These are phyloP conservation scores for Galago senegalensis DNA, from an alignment of 2,797 vertebrate genomes.

Conservation along the genomic window DNA sequence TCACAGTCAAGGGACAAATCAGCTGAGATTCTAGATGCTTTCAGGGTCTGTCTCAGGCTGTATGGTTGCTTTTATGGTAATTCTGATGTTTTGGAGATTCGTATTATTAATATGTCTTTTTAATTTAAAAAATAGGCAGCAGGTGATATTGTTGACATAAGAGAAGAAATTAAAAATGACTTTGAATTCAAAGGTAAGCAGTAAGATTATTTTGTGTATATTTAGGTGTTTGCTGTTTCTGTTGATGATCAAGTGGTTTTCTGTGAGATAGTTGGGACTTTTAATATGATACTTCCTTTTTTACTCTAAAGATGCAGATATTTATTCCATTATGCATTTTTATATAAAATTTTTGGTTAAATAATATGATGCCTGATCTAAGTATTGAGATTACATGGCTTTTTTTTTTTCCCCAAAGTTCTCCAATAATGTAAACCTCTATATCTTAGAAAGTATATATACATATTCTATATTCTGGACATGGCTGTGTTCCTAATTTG, in stretches of 20 bases:
- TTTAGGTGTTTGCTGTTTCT: conserved; percentile 5
- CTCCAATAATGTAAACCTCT: not conserved
- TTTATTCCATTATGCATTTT: not conserved
- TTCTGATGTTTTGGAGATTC: conserved; percentile 22
- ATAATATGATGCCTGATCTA: not conserved
- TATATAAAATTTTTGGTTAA: not conserved
- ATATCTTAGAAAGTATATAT: not conserved
- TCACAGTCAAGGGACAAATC: not conserved
- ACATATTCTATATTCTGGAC: not conserved
- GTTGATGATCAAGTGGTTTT: conserved; percentile 58
- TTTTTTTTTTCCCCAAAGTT: not conserved
- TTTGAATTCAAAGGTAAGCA: conserved; percentile 93
- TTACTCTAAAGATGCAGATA: not conserved
- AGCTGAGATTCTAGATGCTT: not conserved
- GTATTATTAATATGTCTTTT: conserved; percentile 68
- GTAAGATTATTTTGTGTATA: conserved; percentile 42
- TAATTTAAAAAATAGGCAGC: conserved; percentile 90
- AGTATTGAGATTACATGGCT: not conserved
- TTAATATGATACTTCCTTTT: conserved; percentile 5
- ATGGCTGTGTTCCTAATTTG: not conserved
- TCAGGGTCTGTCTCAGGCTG: not conserved
- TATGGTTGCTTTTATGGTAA: conserved; percentile 39
- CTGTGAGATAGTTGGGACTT: not conserved
- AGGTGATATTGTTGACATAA: conserved; percentile 95
- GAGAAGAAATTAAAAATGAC: conserved; percentile 93